Evolutionary conservation across 2,113 vertebrate species (phyloP).

Genomic region (Saguinus midas): DNA sequence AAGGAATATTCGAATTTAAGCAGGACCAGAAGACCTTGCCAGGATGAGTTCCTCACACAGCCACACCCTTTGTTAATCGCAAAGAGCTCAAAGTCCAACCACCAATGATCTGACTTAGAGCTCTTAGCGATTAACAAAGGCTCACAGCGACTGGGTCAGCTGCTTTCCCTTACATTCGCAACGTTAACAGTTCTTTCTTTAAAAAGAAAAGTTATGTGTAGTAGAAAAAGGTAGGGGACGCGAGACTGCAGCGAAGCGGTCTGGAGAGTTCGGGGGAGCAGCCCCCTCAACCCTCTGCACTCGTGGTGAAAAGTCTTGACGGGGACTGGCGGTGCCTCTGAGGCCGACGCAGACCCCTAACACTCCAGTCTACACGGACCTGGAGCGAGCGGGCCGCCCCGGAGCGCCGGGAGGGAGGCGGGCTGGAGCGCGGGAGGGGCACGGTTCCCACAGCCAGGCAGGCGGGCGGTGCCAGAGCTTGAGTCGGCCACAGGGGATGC

Average conservation of each 20-base stretch:
- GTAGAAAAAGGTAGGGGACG: neutral
- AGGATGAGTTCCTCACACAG: neutral
- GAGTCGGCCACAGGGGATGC: neutral
- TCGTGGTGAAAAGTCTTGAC: neutral
- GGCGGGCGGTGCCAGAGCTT: neutral
- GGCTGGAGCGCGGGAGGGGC: neutral
- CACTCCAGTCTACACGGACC: neutral
- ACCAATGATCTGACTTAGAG: neutral
- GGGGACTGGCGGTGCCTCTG: neutral
- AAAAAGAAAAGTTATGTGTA: neutral
- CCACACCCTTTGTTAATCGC: conserved; percentile 57
- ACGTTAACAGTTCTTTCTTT: conserved; percentile 32
- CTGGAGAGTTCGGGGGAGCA: neutral
- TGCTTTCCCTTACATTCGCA: neutral
- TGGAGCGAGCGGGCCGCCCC: neutral
- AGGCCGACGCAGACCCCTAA: neutral
- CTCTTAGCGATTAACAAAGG: too few species aligned
- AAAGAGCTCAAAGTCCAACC: conserved; percentile 23
- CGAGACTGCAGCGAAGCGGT: neutral
- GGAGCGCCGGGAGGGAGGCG: neutral
- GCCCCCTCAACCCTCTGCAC: neutral
- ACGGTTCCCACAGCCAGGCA: neutral
- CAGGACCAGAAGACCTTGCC: neutral
- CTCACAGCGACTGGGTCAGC: neutral
- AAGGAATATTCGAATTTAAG: neutral